Evolutionary conservation across 2,113 vertebrate species (phyloP).

Genomic region (Chamaea fasciata): DNA sequence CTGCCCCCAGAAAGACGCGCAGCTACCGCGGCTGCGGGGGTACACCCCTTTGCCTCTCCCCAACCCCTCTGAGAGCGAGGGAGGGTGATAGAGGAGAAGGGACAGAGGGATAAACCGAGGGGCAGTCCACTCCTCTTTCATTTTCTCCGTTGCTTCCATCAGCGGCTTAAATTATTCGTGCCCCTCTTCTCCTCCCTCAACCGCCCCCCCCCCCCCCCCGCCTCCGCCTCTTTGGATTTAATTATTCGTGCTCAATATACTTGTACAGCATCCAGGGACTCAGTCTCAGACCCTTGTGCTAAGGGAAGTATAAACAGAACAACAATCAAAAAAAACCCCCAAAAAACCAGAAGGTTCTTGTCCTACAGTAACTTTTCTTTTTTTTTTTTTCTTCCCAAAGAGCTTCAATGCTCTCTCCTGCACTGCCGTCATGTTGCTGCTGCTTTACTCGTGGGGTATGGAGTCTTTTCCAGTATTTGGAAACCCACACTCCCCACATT

Average conservation of each 20-base stretch:
- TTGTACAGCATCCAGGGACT: background rate
- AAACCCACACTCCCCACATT: background rate
- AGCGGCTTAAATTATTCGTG: background rate
- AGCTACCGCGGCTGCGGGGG: background rate
- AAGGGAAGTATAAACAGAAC: background rate
- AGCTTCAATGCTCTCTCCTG: background rate
- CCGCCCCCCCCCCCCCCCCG: no score
- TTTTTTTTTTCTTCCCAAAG: background rate
- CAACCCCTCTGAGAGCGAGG: background rate
- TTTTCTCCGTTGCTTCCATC: background rate
- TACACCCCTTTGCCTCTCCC: no score
- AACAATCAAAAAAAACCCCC: background rate
- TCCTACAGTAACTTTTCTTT: background rate
- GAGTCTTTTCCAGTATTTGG: background rate
- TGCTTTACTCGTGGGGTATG: background rate
- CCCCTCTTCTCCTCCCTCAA: background rate
- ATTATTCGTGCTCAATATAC: background rate
- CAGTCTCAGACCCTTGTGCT: background rate
- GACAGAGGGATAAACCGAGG: background rate
- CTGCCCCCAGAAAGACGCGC: background rate
- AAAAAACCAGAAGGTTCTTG: background rate
- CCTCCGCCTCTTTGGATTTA: background rate
- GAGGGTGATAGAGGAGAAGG: background rate
- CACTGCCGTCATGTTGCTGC: accelerated
- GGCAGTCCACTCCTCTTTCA: background rate